Evolutionary conservation across 2,797 vertebrate genomes (phyloP).

Genomic region (Eremophila alpestris): DNA sequence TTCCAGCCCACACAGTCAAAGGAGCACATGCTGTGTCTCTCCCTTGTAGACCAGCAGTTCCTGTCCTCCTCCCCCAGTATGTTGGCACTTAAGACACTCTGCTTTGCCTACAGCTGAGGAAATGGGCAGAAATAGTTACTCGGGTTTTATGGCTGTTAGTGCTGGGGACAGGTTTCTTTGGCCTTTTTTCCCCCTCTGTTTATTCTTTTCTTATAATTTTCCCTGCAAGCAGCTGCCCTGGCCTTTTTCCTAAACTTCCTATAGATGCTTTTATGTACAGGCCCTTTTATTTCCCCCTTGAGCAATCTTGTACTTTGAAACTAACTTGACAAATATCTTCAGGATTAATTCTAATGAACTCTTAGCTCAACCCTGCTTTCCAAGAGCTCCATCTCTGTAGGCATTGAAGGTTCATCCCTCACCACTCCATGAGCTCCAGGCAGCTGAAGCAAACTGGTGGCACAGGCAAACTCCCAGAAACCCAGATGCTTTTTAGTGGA

Average conservation of each 20-base stretch:
- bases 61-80: background rate
- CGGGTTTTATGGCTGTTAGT: background rate
- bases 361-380: background rate
- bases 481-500: background rate
- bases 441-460: background rate
- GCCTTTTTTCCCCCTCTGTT: fast-evolving
- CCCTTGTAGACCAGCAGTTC: background rate
- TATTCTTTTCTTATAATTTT: background rate
- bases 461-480: background rate
- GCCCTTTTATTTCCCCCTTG: background rate
- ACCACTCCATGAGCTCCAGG: background rate
- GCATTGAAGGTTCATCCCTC: background rate
- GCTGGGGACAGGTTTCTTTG: background rate
- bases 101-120: background rate
- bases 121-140: background rate
- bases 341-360: background rate
- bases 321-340: background rate
- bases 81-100: background rate
- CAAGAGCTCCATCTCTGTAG: background rate
- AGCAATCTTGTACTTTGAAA: background rate
- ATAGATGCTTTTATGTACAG: background rate
- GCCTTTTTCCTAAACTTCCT: background rate
- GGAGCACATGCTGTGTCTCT: background rate
- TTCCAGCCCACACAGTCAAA: background rate
- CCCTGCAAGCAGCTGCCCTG: background rate